Evolutionary conservation across 2,113 vertebrate genomes (phyloP), one percentile per base, ranked within the genome.

Genomic region (Dipodomys ordii): DNA sequence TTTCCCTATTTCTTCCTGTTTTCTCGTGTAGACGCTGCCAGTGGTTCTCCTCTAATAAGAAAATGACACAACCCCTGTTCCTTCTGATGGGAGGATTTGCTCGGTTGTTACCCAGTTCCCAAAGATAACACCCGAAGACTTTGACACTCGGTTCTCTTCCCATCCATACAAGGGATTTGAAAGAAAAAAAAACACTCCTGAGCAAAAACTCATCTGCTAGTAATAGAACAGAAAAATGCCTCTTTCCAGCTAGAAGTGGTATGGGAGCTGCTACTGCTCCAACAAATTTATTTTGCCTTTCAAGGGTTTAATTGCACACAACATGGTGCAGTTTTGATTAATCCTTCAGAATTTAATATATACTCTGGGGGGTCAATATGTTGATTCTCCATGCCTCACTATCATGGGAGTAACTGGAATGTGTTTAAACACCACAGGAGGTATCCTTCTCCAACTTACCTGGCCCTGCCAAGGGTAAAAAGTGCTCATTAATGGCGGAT

Each of bases 271-370:
- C 80, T 96, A 23, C 73, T 1, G n/a, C 95, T 80, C 84, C 88
- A 32, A 84, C 53, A 97, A 96, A 98, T 97, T 97, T 97, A 98
- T 95, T 96, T 92, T 95, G 85, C 94, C 95, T 97, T 97, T 97
- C 96, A 97, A 97, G 96, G 88, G 96, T 96, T 96, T 97, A 97
- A 97, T 97, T 97, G 97, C 97, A 96, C 97, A 96, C 97, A 97
- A 97, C 96, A 96, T 97, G 96, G 96, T 96, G 95, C 95, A 96
- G 71, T 97, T 97, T 98, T 91, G 28, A 97, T 3, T 96, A 95
- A 97, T 97, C 84, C 88, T 97, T 98, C 89, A 95, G 94, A 98
- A 97, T 97, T 95, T 96, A 92, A 92, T 96, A 96, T 67, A 97
- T 0, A 35, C 95, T 96, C 88, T 80, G 92, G 93, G 95, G 96